Evolutionary conservation across 2,113 vertebrate species (phyloP).

Genomic region (Salminus brasiliensis): DNA sequence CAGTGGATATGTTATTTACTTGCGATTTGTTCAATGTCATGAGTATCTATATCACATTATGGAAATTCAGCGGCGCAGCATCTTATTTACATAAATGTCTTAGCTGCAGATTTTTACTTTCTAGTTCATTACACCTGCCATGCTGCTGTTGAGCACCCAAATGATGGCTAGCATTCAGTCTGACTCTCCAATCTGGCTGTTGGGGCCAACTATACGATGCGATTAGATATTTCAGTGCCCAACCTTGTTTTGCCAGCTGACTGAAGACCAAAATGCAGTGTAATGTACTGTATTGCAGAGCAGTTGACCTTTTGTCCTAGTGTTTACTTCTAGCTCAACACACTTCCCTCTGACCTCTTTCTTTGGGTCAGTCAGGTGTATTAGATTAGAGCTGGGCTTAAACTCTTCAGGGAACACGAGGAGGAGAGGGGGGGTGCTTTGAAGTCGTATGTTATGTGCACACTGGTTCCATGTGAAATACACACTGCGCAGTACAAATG

Average conservation of each 20-base stretch:
- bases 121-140: slow-evolving; percentile 1
- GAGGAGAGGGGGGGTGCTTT: background rate
- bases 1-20: background rate
- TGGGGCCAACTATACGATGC: too few relatives aligned
- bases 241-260: background rate
- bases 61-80: background rate
- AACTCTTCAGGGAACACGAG: background rate
- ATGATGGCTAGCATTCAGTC: background rate
- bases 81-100: background rate
- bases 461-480: background rate
- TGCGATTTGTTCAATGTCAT: background rate
- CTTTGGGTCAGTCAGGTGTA: background rate
- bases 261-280: background rate
- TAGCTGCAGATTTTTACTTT: background rate
- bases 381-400: background rate
- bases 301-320: background rate
- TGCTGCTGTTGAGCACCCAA: background rate
- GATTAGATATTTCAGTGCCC: background rate
- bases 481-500: too few relatives aligned
- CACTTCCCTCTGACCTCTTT: background rate
- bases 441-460: background rate
- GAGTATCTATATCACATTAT: background rate
- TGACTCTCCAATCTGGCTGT: background rate
- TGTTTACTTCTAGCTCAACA: background rate
- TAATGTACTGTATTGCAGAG: background rate